Percentiles rank a stretch among this genome's conserved stretches.
Evolutionary conservation across 1,140 invertebrate species (phyloP).

Genomic region (Subanguina moxae): DNA sequence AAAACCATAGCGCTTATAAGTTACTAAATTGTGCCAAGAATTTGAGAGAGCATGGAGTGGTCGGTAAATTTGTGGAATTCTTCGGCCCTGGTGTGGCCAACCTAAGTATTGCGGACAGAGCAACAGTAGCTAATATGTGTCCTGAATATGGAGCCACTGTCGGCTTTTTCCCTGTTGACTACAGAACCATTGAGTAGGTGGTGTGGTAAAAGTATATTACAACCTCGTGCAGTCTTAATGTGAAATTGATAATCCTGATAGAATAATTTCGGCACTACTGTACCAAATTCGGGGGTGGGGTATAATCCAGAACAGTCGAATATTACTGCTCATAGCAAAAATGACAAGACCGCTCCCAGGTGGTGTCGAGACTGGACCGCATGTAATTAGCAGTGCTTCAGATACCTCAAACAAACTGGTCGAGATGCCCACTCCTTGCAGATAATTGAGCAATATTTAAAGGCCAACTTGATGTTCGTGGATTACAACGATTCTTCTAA

Average conservation of each 20-base stretch:
- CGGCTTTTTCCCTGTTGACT: slow-evolving; percentile 90
- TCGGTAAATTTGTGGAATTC: slow-evolving; percentile 98
- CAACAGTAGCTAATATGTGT: slow-evolving; percentile 81
- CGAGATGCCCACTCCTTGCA: slow-evolving; percentile 76
- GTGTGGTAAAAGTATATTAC: too few relatives aligned
- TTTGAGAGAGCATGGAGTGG: slow-evolving; percentile 84
- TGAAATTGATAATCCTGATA: too few relatives aligned
- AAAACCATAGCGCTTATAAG: background rate
- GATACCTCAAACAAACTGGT: slow-evolving; percentile 65
- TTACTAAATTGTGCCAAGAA: slow-evolving; percentile 66
- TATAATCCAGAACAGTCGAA: too few relatives aligned
- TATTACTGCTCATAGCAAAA: too few relatives aligned
- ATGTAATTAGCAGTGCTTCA: too few relatives aligned
- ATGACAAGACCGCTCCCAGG: too few relatives aligned
- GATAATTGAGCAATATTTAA: slow-evolving; percentile 78
- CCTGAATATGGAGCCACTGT: slow-evolving; percentile 82
- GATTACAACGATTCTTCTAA: slow-evolving; percentile 74
- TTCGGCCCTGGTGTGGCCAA: slow-evolving; percentile 84
- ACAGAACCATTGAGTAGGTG: slow-evolving; percentile 68
- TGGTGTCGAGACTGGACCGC: too few relatives aligned
- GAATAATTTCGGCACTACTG: too few relatives aligned
- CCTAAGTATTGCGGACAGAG: slow-evolving; percentile 85
- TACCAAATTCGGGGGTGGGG: background rate
- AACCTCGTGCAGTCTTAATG: too few relatives aligned
- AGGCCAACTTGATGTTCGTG: slow-evolving; percentile 75